phyloP scores from a whole-genome alignment of 2,888 invertebrate genomes.

The Spialia ferax region DNA sequence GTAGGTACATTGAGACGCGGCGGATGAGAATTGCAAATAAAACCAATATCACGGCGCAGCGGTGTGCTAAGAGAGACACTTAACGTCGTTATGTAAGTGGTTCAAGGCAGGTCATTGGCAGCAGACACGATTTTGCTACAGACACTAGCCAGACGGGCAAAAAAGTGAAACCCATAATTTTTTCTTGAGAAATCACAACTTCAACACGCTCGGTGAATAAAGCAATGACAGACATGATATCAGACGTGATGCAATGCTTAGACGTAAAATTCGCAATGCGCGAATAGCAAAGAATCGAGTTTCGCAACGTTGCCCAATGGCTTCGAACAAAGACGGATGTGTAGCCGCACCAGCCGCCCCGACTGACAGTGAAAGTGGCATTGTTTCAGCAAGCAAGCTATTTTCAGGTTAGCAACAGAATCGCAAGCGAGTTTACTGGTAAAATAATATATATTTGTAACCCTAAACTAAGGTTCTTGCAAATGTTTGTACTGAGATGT shows the following conservation, averaged over 20 bases:
- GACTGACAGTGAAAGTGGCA: constrained; percentile 38
- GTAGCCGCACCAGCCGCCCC: no score
- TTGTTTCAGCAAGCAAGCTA: constrained; percentile 21
- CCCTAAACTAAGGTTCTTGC: not conserved
- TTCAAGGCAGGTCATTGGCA: constrained; percentile 83
- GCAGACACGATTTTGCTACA: constrained; percentile 69
- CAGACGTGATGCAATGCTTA: constrained; percentile 44
- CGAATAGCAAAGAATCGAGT: constrained; percentile 30
- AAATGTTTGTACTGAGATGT: not conserved
- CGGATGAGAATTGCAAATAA: constrained; percentile 38
- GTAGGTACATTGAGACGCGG: constrained; percentile 6
- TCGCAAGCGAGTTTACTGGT: not conserved
- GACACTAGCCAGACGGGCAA: constrained; percentile 81
- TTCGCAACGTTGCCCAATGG: constrained; percentile 23
- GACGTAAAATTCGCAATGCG: constrained; percentile 38
- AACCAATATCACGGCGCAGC: constrained; percentile 50
- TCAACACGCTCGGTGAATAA: constrained; percentile 46
- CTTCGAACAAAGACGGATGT: constrained; percentile 30
- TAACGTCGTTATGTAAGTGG: constrained; percentile 71
- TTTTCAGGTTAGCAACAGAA: constrained; percentile 18
- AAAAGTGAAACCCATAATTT: constrained; percentile 82
- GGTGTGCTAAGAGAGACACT: constrained; percentile 52
- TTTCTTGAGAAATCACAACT: constrained; percentile 58
- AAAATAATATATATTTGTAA: not conserved
- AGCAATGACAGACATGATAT: constrained; percentile 42